phyloP scores from a whole-genome alignment of 2,113 vertebrate genomes.

The Gambusia holbrooki region DNA sequence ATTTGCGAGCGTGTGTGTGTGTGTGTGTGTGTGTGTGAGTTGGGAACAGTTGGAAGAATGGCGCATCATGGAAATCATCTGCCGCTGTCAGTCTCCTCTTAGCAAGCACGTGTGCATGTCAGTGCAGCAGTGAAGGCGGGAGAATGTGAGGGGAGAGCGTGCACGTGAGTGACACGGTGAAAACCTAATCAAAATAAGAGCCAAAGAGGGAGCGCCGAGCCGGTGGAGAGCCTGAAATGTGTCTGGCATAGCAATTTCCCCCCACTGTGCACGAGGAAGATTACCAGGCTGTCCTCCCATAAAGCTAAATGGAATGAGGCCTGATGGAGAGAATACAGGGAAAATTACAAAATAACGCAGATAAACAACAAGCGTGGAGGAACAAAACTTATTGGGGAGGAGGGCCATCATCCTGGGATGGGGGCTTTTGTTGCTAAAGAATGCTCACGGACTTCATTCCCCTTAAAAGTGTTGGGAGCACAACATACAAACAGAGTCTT shows the following conservation, averaged over 20 bases:
- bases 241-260: constrained; percentile 70
- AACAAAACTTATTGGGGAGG: constrained; percentile 37
- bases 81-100: constrained; percentile 77
- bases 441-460: constrained; percentile 4
- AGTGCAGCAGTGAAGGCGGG: constrained; percentile 39
- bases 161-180: constrained; percentile 56
- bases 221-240: constrained; percentile 60
- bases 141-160: constrained; percentile 32
- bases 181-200: constrained; percentile 70
- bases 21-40: constrained; percentile 11
- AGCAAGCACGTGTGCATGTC: constrained; percentile 61
- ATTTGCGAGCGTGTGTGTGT: constrained; percentile 30
- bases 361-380: constrained; percentile 53
- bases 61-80: constrained; percentile 80
- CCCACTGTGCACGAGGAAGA: constrained; percentile 53
- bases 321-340: constrained; percentile 66
- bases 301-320: constrained; percentile 70
- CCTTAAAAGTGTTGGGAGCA: background rate
- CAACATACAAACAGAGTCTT: background rate
- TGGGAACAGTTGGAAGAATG: constrained; percentile 58
- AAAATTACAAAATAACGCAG: constrained; percentile 63
- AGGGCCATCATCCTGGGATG: constrained; percentile 45
- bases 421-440: constrained; percentile 19
- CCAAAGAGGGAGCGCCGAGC: constrained; percentile 56
- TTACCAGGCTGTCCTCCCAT: constrained; percentile 62